phyloP scores from a whole-genome alignment of 1,140 invertebrate species.

The Mercenaria mercenaria region DNA sequence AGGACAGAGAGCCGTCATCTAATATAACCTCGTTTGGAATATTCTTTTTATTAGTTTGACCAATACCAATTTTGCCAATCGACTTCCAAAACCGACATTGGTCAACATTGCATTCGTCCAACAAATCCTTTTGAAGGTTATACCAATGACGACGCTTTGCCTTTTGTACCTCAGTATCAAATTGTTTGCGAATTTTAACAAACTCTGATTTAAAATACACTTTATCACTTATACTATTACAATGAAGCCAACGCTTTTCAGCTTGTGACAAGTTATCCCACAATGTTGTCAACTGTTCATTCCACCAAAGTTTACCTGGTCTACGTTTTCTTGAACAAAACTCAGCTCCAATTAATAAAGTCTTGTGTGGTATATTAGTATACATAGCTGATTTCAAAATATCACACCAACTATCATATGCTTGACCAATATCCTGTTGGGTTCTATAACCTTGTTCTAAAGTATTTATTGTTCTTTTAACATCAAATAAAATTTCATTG shows the following conservation, averaged over 20 bases:
- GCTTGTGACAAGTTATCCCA: constrained; percentile 1
- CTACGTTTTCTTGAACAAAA: not conserved
- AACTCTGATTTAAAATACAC: not conserved
- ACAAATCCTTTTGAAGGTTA: not conserved
- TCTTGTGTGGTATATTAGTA: constrained; percentile 4
- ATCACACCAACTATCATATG: constrained; percentile 4
- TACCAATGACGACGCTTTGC: not conserved
- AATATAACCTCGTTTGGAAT: not conserved
- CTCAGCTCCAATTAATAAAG: not conserved
- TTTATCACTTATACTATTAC: constrained; percentile 4
- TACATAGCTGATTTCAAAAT: constrained; percentile 7
- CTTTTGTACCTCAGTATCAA: not conserved
- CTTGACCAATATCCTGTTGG: not conserved
- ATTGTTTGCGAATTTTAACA: not conserved
- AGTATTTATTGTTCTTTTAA: not conserved
- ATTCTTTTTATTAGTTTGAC: not conserved
- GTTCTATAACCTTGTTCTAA: not conserved
- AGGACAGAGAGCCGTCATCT: not conserved
- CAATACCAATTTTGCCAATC: not conserved
- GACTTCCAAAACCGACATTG: not conserved
- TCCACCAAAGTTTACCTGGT: not conserved
- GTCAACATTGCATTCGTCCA: not conserved
- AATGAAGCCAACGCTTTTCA: not conserved
- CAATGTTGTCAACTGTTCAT: not conserved
- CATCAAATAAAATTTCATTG: not conserved